phyloP scores from a whole-genome alignment of 2,797 vertebrate genomes.

The Sebastolobus altivelis region DNA sequence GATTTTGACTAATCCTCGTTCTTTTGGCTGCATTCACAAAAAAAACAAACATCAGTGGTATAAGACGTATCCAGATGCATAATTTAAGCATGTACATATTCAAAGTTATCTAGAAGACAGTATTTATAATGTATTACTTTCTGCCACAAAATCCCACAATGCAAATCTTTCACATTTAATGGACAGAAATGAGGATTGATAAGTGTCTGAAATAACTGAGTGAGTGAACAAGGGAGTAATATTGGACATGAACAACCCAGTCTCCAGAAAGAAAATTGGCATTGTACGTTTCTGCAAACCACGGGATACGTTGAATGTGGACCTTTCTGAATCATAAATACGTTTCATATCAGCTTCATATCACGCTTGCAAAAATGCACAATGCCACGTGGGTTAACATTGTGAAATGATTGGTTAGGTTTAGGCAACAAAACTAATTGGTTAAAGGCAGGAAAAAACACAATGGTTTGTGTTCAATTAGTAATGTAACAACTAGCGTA shows the following conservation, averaged over 20 bases:
- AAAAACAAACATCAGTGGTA: slow-evolving; percentile 24
- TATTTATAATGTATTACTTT: neutral
- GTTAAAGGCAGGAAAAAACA: neutral
- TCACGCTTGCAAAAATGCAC: neutral
- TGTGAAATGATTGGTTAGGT: neutral
- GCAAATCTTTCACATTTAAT: neutral
- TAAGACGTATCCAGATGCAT: slow-evolving; percentile 4
- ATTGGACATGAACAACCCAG: no score
- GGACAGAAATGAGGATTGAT: neutral
- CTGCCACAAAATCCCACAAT: neutral
- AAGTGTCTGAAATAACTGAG: neutral
- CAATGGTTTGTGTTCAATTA: no score
- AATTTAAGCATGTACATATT: neutral
- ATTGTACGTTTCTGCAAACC: no score
- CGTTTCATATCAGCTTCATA: neutral
- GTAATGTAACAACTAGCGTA: no score
- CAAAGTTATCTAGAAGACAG: neutral
- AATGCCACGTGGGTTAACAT: neutral
- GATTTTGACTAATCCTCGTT: slow-evolving; percentile 43
- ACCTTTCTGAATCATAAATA: no score
- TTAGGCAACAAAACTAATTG: neutral
- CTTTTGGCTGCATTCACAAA: slow-evolving; percentile 29
- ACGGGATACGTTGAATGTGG: no score
- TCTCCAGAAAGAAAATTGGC: no score
- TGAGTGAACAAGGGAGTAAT: neutral